Evolutionary conservation across 2,797 vertebrate genomes (phyloP).

Genomic region (Okamejei kenojei): DNA sequence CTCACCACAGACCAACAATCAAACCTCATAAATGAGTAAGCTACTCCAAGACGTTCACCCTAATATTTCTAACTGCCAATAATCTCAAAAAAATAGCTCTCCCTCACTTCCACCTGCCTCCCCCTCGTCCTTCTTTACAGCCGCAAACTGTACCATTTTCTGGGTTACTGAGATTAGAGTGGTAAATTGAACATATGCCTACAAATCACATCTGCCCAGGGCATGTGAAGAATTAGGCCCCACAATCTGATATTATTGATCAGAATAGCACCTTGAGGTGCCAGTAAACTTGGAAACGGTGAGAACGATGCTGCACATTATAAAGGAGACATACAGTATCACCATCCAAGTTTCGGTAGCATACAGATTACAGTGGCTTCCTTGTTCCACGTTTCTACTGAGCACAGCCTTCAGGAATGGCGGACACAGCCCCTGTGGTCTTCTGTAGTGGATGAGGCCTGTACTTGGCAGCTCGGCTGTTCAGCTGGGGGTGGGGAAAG

Average conservation of each 20-base stretch:
- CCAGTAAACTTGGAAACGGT: neutral
- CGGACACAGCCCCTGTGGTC: neutral
- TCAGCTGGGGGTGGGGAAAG: neutral
- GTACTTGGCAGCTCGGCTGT: neutral
- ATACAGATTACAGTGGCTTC: neutral
- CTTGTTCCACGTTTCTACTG: neutral
- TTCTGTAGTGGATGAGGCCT: neutral
- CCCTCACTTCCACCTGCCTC: no score
- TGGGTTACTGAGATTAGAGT: neutral
- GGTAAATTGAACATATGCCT: neutral
- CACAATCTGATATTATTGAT: slow-evolving; percentile 15
- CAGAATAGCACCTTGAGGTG: neutral
- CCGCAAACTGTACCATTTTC: neutral
- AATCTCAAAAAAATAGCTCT: neutral
- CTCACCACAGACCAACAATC: neutral
- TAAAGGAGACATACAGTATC: neutral
- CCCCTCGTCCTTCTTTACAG: neutral
- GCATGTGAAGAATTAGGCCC: neutral
- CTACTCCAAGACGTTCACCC: neutral
- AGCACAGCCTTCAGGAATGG: neutral
- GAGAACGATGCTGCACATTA: neutral
- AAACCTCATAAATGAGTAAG: neutral
- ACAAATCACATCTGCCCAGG: neutral
- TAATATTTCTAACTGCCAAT: neutral
- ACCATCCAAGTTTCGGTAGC: slow-evolving; percentile 7